Conservation (phyloP, 2,797 vertebrate species). For the Leptodactylus fallax region DNA sequence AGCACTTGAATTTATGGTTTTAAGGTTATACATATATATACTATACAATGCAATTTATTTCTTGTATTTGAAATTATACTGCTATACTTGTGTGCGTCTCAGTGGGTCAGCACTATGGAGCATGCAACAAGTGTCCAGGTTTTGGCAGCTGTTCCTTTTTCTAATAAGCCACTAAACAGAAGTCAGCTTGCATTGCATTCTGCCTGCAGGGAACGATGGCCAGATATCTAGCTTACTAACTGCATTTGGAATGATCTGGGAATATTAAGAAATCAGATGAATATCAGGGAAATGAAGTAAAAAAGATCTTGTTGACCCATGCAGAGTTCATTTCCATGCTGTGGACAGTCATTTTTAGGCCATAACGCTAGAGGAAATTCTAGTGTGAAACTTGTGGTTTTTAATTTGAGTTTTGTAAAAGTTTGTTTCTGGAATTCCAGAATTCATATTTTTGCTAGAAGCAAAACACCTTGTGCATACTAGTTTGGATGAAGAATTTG, state of each 20-base stretch:
- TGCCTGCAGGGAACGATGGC: constrained; percentile 15
- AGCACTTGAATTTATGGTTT: too few species aligned
- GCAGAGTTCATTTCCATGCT: background rate
- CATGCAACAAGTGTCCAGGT: background rate
- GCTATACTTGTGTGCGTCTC: too few species aligned
- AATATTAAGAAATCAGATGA: constrained; percentile 15
- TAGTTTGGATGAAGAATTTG: background rate
- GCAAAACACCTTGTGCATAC: background rate
- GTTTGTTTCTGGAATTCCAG: background rate
- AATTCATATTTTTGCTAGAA: background rate
- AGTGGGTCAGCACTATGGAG: too few species aligned
- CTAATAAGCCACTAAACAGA: background rate
- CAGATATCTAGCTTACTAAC: background rate
- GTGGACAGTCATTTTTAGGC: background rate
- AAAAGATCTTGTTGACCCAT: background rate
- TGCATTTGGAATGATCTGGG: background rate
- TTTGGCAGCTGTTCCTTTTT: background rate
- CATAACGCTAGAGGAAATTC: background rate
- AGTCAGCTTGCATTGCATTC: constrained; percentile 9
- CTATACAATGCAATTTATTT: too few species aligned
- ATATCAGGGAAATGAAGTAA: constrained; percentile 2
- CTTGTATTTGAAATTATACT: too few species aligned
- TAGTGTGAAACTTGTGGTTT: background rate
- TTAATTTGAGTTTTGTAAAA: background rate
- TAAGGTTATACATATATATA: too few species aligned